Conservation (phyloP, 2,888 invertebrate species). For the Clivina fossor region DNA sequence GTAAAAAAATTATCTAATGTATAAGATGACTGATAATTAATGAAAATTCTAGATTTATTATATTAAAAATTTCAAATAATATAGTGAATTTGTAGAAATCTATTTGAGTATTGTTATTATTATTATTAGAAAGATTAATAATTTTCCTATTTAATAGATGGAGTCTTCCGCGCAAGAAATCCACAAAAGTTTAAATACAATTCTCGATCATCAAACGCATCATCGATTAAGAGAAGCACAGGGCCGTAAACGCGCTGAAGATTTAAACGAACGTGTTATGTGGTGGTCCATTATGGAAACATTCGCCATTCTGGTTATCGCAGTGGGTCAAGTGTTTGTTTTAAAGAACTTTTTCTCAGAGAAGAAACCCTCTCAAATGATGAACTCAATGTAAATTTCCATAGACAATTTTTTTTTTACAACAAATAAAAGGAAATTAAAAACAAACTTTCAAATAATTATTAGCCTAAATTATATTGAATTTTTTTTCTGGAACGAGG, state of each 20-base stretch:
- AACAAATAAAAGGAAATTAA: background rate
- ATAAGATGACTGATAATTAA: too few relatives aligned
- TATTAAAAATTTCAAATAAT: too few relatives aligned
- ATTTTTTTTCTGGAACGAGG: too few relatives aligned
- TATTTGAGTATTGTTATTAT: slow-evolving; percentile 5
- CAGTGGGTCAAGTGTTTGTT: slow-evolving; percentile 88
- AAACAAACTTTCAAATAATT: background rate
- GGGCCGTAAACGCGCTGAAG: slow-evolving; percentile 93
- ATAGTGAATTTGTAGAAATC: too few relatives aligned
- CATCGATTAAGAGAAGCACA: slow-evolving; percentile 93
- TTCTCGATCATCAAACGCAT: slow-evolving; percentile 96
- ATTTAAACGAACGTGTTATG: slow-evolving; percentile 90
- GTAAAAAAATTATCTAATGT: too few relatives aligned
- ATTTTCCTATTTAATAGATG: slow-evolving; percentile 64
- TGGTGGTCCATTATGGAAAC: slow-evolving; percentile 94
- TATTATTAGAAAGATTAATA: background rate
- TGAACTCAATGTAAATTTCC: slow-evolving; percentile 43
- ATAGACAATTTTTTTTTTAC: slow-evolving; percentile 16
- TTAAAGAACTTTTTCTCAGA: slow-evolving; percentile 90
- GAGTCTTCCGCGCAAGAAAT: slow-evolving; percentile 89
- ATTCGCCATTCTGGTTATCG: slow-evolving; percentile 77
- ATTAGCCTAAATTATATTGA: background rate
- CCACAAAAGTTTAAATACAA: slow-evolving; percentile 83
- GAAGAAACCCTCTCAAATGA: slow-evolving; percentile 59
- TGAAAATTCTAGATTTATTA: too few relatives aligned